A percentile compares a stretch with the other conserved stretches of the same genome.
phyloP scores from a whole-genome alignment of 1,140 invertebrate species.

The Sminthurides bifidus region DNA sequence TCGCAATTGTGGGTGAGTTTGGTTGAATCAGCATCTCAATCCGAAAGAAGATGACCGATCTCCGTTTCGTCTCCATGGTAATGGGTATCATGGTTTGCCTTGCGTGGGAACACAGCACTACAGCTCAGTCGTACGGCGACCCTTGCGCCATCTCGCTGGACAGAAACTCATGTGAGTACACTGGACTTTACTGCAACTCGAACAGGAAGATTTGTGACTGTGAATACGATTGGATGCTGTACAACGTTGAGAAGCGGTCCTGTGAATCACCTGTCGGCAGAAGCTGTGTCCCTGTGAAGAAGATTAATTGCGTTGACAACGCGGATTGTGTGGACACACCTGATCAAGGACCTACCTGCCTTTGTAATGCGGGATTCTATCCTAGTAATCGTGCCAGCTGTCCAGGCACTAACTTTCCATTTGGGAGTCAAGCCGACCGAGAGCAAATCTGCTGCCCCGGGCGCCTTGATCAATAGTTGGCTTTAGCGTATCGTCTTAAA shows the following conservation, averaged over 20 bases:
- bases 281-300: neutral
- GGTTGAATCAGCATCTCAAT: too few relatives aligned
- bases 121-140: neutral
- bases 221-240: neutral
- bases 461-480: neutral
- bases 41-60: too few relatives aligned
- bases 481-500: neutral
- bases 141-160: neutral
- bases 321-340: neutral
- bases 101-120: too few relatives aligned
- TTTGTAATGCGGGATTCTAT: neutral
- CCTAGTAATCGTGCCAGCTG: neutral
- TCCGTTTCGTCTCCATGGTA: too few relatives aligned
- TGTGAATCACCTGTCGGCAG: neutral
- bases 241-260: neutral
- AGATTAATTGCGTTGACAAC: neutral
- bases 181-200: neutral
- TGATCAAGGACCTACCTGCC: neutral
- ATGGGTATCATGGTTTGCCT: too few relatives aligned
- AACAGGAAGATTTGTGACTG: neutral
- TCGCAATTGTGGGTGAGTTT: too few relatives aligned
- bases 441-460: too few relatives aligned
- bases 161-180: neutral
- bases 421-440: neutral
- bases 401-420: neutral